phyloP scores from a whole-genome alignment of 2,113 vertebrate genomes.

The Ceyx melanurus region DNA sequence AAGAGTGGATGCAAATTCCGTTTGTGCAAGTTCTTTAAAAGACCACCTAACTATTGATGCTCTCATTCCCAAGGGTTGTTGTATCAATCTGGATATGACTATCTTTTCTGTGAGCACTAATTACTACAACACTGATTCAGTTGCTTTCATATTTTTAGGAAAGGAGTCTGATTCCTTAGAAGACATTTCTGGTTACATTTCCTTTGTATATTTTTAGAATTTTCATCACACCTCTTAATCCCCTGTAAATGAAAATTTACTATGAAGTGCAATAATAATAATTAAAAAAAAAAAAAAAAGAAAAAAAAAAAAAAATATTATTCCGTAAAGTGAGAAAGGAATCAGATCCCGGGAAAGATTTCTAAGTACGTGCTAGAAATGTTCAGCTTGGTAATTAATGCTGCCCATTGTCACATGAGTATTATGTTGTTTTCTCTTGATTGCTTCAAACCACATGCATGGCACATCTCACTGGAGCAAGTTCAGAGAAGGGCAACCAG shows the following conservation, averaged over 20 bases:
- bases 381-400: not conserved
- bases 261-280: not conserved
- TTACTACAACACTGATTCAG: fast-evolving
- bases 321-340: not conserved
- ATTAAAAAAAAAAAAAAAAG: not conserved
- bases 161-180: not conserved
- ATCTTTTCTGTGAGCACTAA: not conserved
- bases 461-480: not conserved
- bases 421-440: not conserved
- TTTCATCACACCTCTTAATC: not conserved
- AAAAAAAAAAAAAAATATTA: not conserved
- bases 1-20: not conserved
- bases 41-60: not conserved
- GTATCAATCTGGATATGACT: not conserved
- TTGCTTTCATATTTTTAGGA: not conserved
- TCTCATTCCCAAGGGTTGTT: not conserved
- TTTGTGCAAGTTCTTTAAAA: not conserved
- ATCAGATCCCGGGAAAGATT: not conserved
- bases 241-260: not conserved
- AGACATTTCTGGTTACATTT: not conserved
- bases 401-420: not conserved
- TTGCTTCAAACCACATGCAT: not conserved
- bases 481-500: too few species aligned
- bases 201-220: not conserved
- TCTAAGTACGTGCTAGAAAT: not conserved